These are phyloP conservation scores for Amaurobius ferox DNA, from an alignment of 2,888 invertebrate species.

Conservation along the genomic window DNA sequence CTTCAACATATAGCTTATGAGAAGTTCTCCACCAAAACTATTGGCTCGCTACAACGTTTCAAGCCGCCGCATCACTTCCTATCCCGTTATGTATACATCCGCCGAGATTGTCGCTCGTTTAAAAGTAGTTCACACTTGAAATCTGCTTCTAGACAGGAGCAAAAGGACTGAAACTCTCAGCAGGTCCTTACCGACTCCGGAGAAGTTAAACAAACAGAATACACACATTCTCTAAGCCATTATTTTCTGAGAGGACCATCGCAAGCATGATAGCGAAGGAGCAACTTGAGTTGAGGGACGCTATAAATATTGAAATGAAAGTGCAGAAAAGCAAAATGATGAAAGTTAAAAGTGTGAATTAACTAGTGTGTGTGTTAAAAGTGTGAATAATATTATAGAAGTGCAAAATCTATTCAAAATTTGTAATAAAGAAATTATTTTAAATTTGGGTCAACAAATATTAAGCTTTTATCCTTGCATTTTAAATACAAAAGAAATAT, in stretches of 20 bases:
- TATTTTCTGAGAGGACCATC: constrained; percentile 37
- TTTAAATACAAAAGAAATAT: too few species aligned
- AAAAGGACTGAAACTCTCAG: constrained; percentile 28
- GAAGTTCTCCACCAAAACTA: constrained; percentile 19
- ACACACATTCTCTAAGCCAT: constrained; percentile 42
- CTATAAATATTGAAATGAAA: constrained; percentile 24
- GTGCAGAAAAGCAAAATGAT: too few species aligned
- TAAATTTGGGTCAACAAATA: too few species aligned
- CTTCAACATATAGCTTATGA: too few species aligned
- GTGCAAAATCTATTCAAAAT: too few species aligned
- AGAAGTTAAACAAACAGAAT: constrained; percentile 54
- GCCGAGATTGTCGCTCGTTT: constrained; percentile 39
- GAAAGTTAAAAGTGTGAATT: too few species aligned
- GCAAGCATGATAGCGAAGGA: constrained; percentile 40
- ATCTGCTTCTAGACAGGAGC: constrained; percentile 17
- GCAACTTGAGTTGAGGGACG: constrained; percentile 19
- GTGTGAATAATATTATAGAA: too few species aligned
- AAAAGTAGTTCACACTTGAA: constrained; percentile 57
- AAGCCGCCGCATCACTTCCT: constrained; percentile 22
- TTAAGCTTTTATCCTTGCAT: too few species aligned
- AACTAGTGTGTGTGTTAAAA: too few species aligned
- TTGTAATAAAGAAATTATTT: too few species aligned
- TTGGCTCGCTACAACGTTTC: constrained; percentile 12
- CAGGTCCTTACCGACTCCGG: constrained; percentile 43
- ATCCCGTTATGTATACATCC: constrained; percentile 48